Base-by-base conservation (phyloP, 2,113 vertebrate species). In the Rafetus swinhoei region DNA sequence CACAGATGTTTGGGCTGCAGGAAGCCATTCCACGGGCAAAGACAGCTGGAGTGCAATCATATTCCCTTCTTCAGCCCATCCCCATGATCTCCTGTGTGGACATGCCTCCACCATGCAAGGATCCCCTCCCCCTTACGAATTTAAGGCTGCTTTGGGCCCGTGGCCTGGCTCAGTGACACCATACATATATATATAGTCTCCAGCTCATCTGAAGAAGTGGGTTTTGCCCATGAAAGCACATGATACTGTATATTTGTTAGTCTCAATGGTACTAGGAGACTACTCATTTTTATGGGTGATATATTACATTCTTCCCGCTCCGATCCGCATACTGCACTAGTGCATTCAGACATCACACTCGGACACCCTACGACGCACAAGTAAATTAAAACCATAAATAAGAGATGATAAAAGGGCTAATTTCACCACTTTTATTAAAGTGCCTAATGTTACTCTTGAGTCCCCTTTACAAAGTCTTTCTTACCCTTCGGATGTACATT, bases 361-460 rank as follows among this genome's bases (percentile, higher is more conserved):
- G 14, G 74, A 56, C 52, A 91, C 5, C 0, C 0, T 95, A 86
- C 1, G 53, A 24, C 79, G 92, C 25, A 55, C 53, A 88, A 88
- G 52, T 21, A 94, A 96, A 97, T 93, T 94, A 92, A 95, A 94
- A 87, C 79, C 89, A 85, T 89, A 93, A 95, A 92, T 74, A 93
- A 0, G 1, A 8, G 79, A 69, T 82, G 32, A 94, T 57, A 27
- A 90, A 94, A 88, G 9, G 22, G 32, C 5, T 93, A 69, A 91
- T 95, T 94, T 93, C 56, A 84, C 82, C 24, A 53, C 6, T 85
- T 89, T 55, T 88, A 2, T 92, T 90, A 82, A 32, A 89, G 45
- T 65, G 25, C 13, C 59, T 35, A 2, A 54, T 57, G 21, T 81
- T 94, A 82, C 87, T 87, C 54, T 32, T 39, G 32, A 84, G 39